Evolutionary conservation across 1,140 invertebrate genomes (phyloP).

Genomic region (Bombus sibiricus): DNA sequence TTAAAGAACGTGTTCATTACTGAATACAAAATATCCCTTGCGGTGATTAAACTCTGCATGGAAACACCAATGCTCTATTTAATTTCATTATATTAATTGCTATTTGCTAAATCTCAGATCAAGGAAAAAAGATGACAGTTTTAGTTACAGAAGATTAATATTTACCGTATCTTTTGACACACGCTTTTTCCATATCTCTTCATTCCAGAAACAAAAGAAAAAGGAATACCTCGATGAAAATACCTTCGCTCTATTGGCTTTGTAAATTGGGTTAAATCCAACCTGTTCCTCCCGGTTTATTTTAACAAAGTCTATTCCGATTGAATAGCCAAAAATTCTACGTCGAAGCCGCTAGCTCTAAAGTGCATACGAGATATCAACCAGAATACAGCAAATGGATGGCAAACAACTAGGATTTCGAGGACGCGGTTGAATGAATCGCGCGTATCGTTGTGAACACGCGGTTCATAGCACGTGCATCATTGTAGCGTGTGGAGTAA

Average conservation of each 20-base stretch:
- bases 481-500: neutral
- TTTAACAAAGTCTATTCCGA: neutral
- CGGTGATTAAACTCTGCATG: neutral
- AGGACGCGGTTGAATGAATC: neutral
- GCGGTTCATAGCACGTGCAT: conserved; percentile 1
- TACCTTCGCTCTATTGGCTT: neutral
- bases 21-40: neutral
- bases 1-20: no score
- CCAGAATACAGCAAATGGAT: neutral
- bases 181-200: neutral
- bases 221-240: neutral
- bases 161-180: neutral
- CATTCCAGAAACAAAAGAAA: neutral
- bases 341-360: neutral
- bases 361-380: neutral
- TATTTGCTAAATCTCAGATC: neutral
- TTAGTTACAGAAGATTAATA: neutral
- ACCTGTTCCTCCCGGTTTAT: neutral
- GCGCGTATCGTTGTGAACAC: neutral
- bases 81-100: neutral
- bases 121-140: neutral
- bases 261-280: neutral
- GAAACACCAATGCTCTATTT: neutral
- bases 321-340: neutral
- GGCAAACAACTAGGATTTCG: neutral